Evolutionary conservation across 2,888 invertebrate species (phyloP).

Genomic region (Tolmerus cingulatus): DNA sequence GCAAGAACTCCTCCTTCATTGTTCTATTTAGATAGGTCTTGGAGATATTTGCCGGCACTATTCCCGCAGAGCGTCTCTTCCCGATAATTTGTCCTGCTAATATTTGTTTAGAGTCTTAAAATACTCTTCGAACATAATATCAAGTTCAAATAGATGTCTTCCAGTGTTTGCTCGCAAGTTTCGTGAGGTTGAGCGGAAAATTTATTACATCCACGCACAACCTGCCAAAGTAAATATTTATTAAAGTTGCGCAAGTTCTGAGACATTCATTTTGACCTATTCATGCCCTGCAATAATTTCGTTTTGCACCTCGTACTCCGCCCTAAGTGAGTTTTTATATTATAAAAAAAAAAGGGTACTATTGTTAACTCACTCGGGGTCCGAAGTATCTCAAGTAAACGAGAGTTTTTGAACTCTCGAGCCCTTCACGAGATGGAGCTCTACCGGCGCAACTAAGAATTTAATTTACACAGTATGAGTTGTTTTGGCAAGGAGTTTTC

Average conservation of each 20-base stretch:
- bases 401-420: neutral
- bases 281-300: neutral
- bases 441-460: neutral
- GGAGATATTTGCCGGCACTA: neutral
- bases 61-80: neutral
- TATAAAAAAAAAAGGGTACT: neutral
- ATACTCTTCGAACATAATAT: neutral
- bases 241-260: neutral
- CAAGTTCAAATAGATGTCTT: neutral
- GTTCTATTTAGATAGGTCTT: neutral
- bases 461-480: neutral
- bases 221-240: neutral
- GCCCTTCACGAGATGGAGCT: neutral
- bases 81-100: neutral
- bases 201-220: neutral
- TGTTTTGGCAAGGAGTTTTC: neutral
- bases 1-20: neutral
- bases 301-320: neutral
- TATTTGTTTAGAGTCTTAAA: neutral
- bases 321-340: neutral
- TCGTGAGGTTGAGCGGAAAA: neutral
- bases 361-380: neutral
- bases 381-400: neutral
- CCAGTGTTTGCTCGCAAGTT: neutral
- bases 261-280: neutral